phyloP scores from a whole-genome alignment of 37 sponge, comb jelly and placozoan species.

The Geodia barretti region DNA sequence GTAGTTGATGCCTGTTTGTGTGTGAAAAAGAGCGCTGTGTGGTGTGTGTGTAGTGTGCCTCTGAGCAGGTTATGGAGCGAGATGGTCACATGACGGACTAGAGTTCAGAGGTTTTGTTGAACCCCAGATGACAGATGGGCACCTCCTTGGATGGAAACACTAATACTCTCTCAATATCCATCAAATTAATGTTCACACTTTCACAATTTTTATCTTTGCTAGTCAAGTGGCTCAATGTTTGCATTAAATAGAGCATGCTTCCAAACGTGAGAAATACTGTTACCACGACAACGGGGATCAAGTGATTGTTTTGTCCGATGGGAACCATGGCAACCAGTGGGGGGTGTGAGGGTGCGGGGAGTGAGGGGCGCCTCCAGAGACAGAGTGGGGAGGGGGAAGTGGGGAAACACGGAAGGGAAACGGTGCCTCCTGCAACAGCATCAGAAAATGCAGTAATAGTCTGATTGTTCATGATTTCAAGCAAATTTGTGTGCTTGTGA shows the following conservation, averaged over 20 bases:
- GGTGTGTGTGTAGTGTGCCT: not conserved
- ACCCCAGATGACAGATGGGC: constrained; percentile 87
- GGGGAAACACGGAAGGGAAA: not conserved
- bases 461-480: no score
- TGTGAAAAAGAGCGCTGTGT: not conserved
- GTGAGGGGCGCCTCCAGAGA: not conserved
- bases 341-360: not conserved
- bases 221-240: not conserved
- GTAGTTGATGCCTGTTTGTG: not conserved
- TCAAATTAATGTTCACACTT: no score
- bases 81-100: constrained; percentile 75
- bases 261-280: not conserved
- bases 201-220: no score
- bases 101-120: constrained; percentile 88
- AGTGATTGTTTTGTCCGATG: not conserved
- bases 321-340: not conserved
- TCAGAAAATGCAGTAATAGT: no score
- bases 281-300: not conserved
- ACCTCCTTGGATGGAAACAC: constrained; percentile 51
- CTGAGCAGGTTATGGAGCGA: constrained; percentile 61
- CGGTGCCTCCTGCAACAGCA: no score
- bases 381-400: not conserved
- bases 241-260: not conserved
- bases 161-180: no score
- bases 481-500: no score